Evolutionary conservation across 2,797 vertebrate species (phyloP).

Genomic region (Pyrrhura leucotis): DNA sequence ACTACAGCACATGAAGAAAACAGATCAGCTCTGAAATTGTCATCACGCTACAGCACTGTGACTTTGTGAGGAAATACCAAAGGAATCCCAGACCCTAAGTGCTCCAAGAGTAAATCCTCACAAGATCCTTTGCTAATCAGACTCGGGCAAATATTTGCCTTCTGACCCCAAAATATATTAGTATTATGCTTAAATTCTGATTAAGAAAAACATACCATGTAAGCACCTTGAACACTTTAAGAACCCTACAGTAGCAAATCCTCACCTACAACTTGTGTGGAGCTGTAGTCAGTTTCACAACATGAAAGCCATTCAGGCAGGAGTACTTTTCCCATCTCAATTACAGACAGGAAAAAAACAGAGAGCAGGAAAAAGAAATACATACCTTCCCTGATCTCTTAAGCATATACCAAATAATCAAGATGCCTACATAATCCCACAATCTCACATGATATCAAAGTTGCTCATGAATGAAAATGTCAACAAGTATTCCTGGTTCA

Average conservation of each 20-base stretch:
- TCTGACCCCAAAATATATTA: neutral
- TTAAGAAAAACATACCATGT: neutral
- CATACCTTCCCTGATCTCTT: neutral
- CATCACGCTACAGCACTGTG: fast-evolving
- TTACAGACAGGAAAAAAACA: neutral
- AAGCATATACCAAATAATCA: neutral
- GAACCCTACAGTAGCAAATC: neutral
- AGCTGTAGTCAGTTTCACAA: neutral
- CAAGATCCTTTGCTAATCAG: neutral
- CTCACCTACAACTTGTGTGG: neutral
- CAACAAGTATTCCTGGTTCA: neutral
- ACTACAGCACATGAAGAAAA: neutral
- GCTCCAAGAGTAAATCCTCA: neutral
- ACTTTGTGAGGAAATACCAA: neutral
- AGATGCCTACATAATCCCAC: neutral
- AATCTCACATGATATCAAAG: neutral
- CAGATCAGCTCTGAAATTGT: neutral
- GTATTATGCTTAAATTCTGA: neutral
- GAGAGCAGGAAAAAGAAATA: neutral
- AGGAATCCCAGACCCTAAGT: neutral
- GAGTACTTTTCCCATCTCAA: neutral
- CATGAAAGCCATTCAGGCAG: neutral
- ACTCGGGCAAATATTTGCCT: neutral
- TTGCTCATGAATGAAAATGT: neutral
- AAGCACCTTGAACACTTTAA: neutral